These are phyloP conservation scores for Pseudomyrmex pallidus DNA, from an alignment of 1,140 invertebrate species.

Conservation along the genomic window DNA sequence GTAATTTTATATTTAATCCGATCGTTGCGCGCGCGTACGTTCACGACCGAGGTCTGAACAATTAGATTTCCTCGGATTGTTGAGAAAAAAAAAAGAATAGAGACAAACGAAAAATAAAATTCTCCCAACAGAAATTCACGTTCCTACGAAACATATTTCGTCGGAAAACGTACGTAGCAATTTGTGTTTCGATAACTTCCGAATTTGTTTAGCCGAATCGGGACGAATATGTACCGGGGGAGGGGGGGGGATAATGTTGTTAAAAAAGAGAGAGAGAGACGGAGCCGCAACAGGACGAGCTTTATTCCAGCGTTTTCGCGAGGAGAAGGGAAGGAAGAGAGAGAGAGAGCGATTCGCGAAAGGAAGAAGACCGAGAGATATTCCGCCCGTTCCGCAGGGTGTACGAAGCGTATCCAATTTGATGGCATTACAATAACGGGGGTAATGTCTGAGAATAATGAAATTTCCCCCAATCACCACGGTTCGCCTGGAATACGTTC, in stretches of 20 bases:
- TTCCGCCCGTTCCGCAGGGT: constrained; percentile 67
- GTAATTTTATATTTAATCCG: constrained; percentile 36
- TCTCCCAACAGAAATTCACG: neutral
- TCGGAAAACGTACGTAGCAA: too few species aligned
- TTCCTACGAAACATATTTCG: neutral
- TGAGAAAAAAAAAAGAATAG: neutral
- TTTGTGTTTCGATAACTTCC: neutral
- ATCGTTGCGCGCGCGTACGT: too few species aligned
- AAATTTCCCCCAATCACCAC: constrained; percentile 84
- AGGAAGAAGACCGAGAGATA: constrained; percentile 58
- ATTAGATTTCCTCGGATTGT: neutral
- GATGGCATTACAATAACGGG: constrained; percentile 84
- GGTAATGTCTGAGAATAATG: constrained; percentile 84
- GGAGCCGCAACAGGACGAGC: constrained; percentile 1
- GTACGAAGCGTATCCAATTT: constrained; percentile 83
- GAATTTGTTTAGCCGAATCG: constrained; percentile 33
- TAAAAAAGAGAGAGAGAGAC: neutral
- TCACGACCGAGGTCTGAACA: neutral
- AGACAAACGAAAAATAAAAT: neutral
- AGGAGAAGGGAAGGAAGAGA: constrained; percentile 14
- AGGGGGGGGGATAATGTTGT: neutral
- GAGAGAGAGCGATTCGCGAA: neutral
- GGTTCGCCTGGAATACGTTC: constrained; percentile 79
- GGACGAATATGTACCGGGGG: neutral
- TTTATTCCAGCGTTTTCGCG: constrained; percentile 6